Evolutionary conservation across 2,888 invertebrate genomes (phyloP).

Genomic region (Rhingia rostrata): DNA sequence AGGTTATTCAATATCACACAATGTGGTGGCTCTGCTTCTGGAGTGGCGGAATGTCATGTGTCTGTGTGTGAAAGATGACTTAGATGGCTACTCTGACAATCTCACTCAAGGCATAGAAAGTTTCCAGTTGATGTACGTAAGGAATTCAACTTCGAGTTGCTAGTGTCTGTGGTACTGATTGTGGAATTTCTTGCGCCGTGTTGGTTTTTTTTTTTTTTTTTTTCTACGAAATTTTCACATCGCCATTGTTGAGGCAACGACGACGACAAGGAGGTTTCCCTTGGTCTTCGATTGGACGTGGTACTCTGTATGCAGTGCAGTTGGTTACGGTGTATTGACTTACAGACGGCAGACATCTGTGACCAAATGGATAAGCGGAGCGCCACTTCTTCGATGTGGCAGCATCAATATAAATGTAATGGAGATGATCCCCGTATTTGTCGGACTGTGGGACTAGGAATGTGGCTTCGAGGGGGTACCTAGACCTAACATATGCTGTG

Average conservation of each 20-base stretch:
- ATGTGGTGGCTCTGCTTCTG: constrained; percentile 1
- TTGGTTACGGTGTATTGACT: constrained; percentile 58
- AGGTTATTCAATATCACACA: constrained; percentile 58
- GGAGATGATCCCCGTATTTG: constrained; percentile 1
- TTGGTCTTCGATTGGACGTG: neutral
- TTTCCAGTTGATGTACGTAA: constrained; percentile 21
- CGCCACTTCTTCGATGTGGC: constrained; percentile 19
- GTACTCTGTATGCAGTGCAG: neutral
- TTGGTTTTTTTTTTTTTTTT: constrained; percentile 14
- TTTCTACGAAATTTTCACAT: constrained; percentile 54
- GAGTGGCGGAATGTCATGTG: constrained; percentile 17
- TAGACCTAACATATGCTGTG: too few relatives aligned
- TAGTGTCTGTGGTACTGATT: constrained; percentile 25
- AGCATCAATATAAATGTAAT: neutral
- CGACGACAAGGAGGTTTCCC: constrained; percentile 30
- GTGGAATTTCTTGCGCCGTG: constrained; percentile 4
- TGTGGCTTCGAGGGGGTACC: too few relatives aligned
- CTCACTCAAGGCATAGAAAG: constrained; percentile 51
- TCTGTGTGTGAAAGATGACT: constrained; percentile 24
- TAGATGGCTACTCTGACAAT: constrained; percentile 37
- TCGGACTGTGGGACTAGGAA: neutral
- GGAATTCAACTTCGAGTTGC: constrained; percentile 14
- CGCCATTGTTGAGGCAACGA: constrained; percentile 44
- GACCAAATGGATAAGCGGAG: constrained; percentile 18
- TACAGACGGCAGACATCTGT: constrained; percentile 28